Base-by-base conservation (phyloP, 2,797 vertebrate species). In the Gymnopithys bicolor region DNA sequence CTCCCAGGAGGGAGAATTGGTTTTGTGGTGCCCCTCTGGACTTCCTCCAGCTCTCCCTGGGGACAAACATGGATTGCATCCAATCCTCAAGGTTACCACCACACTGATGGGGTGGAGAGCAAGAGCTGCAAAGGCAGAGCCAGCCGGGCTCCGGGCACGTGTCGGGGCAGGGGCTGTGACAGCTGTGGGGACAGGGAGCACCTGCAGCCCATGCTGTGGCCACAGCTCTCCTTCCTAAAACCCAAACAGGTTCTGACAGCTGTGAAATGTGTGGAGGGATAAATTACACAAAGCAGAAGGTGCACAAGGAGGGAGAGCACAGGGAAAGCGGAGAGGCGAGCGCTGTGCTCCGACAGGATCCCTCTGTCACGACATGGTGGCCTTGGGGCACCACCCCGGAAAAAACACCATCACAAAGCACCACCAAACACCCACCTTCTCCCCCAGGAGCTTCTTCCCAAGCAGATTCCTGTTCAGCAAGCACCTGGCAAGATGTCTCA, bases 341-440 rank as follows among this genome's bases (percentile, higher is more conserved):
- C 3, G 1, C 6, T 27, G 19, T 1, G 5, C 78, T 45, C 2
- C 0, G 51, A 46, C 35, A 43, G 43, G 39, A 60, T 19, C 87
- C 41, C 53, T 41, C 68, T 0, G 0, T 43, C 4, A 1, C 7
- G 2, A 35, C 55, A 22, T 0, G 0, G 1, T 0, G 0, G 13
- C 43, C 52, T 13, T 2, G 2, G 21, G 60, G 64, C 74, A 32
- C 35, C 74, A 3, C 73, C 73, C 23, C 1, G 1, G 19, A 4
- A 3, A 7, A 37, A 89, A 41, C 55, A 7, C 33, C 39, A 2
- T 39, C 67, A 41, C 1, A 2, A 83, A 74, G 19, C 52, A 45
- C 11, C 90, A 80, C 66, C 68, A 81, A 87, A 51, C 58, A 69
- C 84, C 53, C 84, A 68, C 82, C 75, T 89, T 32, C 71, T 53